Conservation (phyloP, 1,140 invertebrate genomes). For the Zophobas morio region DNA sequence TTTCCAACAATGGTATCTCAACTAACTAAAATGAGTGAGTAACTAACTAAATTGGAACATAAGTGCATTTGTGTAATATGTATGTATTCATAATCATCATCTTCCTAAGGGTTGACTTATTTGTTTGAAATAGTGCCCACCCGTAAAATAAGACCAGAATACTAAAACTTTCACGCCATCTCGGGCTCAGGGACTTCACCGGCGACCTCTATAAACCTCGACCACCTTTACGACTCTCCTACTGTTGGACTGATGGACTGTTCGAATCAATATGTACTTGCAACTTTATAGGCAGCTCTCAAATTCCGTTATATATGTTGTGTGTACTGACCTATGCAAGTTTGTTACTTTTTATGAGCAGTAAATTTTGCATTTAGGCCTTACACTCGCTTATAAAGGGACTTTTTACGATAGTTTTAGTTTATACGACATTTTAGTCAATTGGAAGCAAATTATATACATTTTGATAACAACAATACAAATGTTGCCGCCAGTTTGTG, state of each 20-base stretch:
- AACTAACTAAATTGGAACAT: too few species aligned
- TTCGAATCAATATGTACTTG: conserved; percentile 55
- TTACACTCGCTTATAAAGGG: conserved; percentile 5
- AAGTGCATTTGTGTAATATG: too few species aligned
- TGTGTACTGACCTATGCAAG: conserved; percentile 36
- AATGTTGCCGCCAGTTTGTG: too few species aligned
- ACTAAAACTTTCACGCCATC: conserved; percentile 24
- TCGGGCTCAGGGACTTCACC: conserved; percentile 10
- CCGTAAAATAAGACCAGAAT: conserved; percentile 6
- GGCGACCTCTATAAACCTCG: conserved; percentile 38
- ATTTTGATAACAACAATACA: too few species aligned
- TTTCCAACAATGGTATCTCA: too few species aligned
- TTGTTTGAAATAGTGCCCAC: neutral
- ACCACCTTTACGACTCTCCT: conserved; percentile 52
- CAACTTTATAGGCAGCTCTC: conserved; percentile 45
- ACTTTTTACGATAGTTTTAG: neutral
- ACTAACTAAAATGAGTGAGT: neutral
- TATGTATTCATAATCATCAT: too few species aligned
- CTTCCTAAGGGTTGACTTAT: too few species aligned
- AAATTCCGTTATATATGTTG: conserved; percentile 51
- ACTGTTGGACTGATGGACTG: conserved; percentile 46
- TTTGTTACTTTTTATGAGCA: conserved; percentile 32
- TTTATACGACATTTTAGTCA: too few species aligned
- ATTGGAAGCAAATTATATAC: too few species aligned
- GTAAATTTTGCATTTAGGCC: conserved; percentile 38